Evolutionary conservation across 2,797 vertebrate species (phyloP), one percentile per base, ranked within the genome.

Genomic region (Myripristis jacobus): DNA sequence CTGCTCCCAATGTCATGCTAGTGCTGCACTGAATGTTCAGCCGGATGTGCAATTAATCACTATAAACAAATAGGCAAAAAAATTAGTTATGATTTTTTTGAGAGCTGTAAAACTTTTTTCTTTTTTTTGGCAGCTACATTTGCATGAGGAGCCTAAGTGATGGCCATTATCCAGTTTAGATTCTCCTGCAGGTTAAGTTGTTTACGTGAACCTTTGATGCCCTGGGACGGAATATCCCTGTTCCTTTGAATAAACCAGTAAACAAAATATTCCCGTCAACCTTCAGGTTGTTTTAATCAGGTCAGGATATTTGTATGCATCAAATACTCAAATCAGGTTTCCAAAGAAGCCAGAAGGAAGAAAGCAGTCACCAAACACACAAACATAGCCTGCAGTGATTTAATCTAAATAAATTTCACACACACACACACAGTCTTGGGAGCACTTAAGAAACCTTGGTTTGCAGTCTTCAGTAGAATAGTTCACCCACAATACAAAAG

Each of bases 1-100:
- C 87, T 85, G 75, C 66, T 56, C 29, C 11, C 22, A 59, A 71
- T 52, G 60, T 84, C 75, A 78, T 1, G 10, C 54, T 22, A 22
- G 18, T 15, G 19, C 15, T 27, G 47, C 10, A 70, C 51, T 70
- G 60, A 63, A 74, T 58, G 63, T 74, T 67, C 62, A 47, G 38
- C 57, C 8, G 31, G 13, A 62, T 36, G 50, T 31, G 0, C 10
- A 47, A 51, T 81, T 3, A 56, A 73, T 79, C 72, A 56, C 44
- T 52, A 6, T 19, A 59, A 68, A 66, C 19, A 66, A 73, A 77
- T 25, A 38, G 48, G 2, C 12, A 41, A 27, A 52, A 50, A 52
- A 74, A 36, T 8, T 0, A 19, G 36, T 38, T 4, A 19, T 1
- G 0, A 0, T 48, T 60, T 8, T 13, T 43, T 29, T 12, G 27